phyloP scores from a whole-genome alignment of 1,140 invertebrate genomes.

The Heliconius melpomene region DNA sequence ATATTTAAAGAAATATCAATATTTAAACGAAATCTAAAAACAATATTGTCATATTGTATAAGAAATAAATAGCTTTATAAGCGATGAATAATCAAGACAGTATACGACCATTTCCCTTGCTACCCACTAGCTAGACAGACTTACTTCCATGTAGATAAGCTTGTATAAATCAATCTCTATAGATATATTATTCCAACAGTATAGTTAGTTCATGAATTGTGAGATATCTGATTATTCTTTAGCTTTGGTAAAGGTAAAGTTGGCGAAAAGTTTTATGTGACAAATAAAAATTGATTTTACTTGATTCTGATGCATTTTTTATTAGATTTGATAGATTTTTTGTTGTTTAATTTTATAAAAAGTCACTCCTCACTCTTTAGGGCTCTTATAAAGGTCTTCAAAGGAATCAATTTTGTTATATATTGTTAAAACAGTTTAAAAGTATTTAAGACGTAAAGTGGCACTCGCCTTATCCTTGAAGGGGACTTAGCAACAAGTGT shows the following conservation, averaged over 20 bases:
- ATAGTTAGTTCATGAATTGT: not conserved
- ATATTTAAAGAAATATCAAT: not conserved
- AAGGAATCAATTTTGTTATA: conserved; percentile 14
- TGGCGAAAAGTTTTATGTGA: too few relatives aligned
- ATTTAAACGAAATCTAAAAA: not conserved
- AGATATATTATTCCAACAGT: not conserved
- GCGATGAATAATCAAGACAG: not conserved
- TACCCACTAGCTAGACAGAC: not conserved
- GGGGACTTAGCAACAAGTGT: conserved; percentile 27
- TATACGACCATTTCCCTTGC: not conserved
- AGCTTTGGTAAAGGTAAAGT: not conserved
- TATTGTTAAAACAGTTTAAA: conserved; percentile 20
- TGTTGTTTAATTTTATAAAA: not conserved
- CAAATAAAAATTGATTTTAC: too few relatives aligned
- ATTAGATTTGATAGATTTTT: too few relatives aligned
- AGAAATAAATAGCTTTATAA: not conserved
- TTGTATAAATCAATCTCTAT: not conserved
- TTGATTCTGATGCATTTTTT: not conserved
- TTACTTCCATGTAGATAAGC: not conserved
- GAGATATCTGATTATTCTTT: not conserved
- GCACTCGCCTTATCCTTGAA: conserved; percentile 29
- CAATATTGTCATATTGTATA: not conserved
- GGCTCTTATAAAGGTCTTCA: not conserved
- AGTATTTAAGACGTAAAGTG: conserved; percentile 27
- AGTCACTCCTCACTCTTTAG: not conserved